phyloP scores from a whole-genome alignment of 1,140 invertebrate species.

The Drosophila ficusphila region DNA sequence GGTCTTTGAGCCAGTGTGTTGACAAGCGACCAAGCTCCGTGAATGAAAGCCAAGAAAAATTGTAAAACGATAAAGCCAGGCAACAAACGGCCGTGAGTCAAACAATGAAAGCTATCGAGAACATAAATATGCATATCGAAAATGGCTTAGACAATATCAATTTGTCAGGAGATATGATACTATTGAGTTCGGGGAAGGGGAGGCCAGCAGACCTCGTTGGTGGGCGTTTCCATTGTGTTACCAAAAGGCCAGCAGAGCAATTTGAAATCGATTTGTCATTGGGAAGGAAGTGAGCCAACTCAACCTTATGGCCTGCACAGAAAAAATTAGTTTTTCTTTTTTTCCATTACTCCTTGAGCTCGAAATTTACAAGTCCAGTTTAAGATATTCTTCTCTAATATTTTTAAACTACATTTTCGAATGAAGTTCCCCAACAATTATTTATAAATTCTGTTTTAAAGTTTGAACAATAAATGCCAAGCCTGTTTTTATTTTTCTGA shows the following conservation, averaged over 20 bases:
- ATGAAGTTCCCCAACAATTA: too few species aligned
- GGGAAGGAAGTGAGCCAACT: constrained; percentile 1
- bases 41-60: constrained; percentile 55
- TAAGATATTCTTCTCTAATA: too few species aligned
- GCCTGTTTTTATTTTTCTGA: constrained; percentile 5
- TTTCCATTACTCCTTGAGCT: too few species aligned
- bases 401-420: too few species aligned
- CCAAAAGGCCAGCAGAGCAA: constrained; percentile 41
- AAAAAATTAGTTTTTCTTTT: background rate
- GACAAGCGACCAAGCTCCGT: constrained; percentile 49
- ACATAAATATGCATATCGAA: constrained; percentile 74
- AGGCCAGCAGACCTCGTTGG: constrained; percentile 13
- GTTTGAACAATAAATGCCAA: too few species aligned
- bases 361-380: too few species aligned
- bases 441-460: too few species aligned
- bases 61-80: constrained; percentile 68
- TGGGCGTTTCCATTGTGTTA: constrained; percentile 61
- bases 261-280: constrained; percentile 69
- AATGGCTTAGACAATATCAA: constrained; percentile 64
- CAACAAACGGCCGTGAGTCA: constrained; percentile 40
- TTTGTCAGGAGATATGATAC: constrained; percentile 74
- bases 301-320: constrained; percentile 11
- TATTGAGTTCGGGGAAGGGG: constrained; percentile 13
- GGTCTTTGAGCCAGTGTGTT: constrained; percentile 39
- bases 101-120: constrained; percentile 48